A percentile compares a stretch with the other conserved stretches of the same genome.
phyloP scores from a whole-genome alignment of 2,888 invertebrate species.

The Tipula confusa region DNA sequence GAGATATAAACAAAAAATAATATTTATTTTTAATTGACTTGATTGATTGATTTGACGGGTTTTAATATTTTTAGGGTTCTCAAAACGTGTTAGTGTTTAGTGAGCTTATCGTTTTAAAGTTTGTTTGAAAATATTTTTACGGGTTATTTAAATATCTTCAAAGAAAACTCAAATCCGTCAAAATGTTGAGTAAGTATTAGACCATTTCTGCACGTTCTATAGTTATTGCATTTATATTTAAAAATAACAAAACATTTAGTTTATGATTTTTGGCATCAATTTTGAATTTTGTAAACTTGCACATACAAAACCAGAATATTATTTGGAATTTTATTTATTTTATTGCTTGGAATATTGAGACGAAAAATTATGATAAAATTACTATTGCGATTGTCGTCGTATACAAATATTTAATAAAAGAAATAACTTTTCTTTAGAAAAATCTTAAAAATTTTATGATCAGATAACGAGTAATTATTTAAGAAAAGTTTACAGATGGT shows the following conservation, averaged over 20 bases:
- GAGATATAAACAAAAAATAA: neutral
- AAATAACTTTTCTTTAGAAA: too few relatives aligned
- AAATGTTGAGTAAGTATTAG: neutral
- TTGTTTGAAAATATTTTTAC: neutral
- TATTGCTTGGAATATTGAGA: neutral
- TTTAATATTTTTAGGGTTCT: neutral
- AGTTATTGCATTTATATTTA: neutral
- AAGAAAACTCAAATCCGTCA: neutral
- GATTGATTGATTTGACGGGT: neutral
- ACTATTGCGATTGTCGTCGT: neutral
- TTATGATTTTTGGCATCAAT: neutral
- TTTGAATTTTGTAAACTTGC: neutral
- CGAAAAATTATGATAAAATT: neutral
- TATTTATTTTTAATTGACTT: neutral
- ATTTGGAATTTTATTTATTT: too few relatives aligned
- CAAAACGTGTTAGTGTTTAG: neutral
- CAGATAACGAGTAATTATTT: neutral
- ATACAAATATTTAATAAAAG: conserved; percentile 12
- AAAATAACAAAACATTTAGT: neutral
- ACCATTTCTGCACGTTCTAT: neutral
- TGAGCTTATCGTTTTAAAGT: neutral
- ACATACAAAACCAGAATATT: neutral
- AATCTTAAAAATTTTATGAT: neutral
- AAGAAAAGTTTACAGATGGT: neutral
- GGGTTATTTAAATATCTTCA: neutral